Base-by-base conservation (phyloP, 1,140 invertebrate species). In the Colletes gigas region DNA sequence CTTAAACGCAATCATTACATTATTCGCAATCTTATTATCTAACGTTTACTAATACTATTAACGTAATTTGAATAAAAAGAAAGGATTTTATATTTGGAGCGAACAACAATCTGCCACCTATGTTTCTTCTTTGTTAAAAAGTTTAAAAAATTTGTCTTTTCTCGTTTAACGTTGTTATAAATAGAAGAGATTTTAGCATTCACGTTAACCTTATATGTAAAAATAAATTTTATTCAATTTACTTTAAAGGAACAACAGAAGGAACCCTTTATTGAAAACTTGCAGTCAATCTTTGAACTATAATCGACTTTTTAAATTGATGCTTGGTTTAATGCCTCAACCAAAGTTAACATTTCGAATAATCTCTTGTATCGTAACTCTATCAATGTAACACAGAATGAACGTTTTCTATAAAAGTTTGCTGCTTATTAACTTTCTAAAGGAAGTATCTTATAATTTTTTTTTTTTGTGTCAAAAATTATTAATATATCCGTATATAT, bases 151-250 rank as follows among this genome's bases (percentile, higher is more conserved):
- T 39, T 50, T 57, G 8, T 57, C 30, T 59, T 7, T 50, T 9
- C n/a, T n/a, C 8, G 15, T 4, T 54, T 75, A 54, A 55, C 47
- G 67, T 19, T 62, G 21, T 75, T 77, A 60, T 77, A 81, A 63
- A 89, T 87, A 83, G 69, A 86, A 83, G 67, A 74, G 62, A 69
- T 73, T 78, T 87, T 63, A 66, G 63, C 77, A 63, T 73, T 65
- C 74, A n/a, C 30, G 52, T 82, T 85, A 74, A 72, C 52, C 19
- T 75, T 78, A 73, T 55, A 59, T 88, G 79, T 76, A 88, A 87
- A 89, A 88, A 86, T 89, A 88, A 62, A 79, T 77, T 82, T 75
- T 82, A 81, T 77, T 81, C 70, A 63, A 78, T 57, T 81, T 70
- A 69, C 59, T 17, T 50, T 66, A 15, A 75, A 89, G 83, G 74